Conservation (phyloP, 1,140 invertebrate genomes). For the Lepidurus packardi region DNA sequence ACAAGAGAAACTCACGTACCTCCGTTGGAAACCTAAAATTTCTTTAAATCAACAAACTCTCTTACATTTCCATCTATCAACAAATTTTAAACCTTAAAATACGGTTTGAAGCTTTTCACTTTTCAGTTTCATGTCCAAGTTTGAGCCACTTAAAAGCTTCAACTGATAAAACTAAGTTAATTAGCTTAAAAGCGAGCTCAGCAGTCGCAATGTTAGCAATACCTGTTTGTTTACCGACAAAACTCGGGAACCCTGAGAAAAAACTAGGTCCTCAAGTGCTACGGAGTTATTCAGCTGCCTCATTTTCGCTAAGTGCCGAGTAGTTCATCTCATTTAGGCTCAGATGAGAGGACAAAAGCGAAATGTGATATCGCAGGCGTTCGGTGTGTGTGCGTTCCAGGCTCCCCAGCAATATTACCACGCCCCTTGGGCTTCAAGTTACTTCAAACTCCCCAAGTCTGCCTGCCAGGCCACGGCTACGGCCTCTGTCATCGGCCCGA, state of each 20-base stretch:
- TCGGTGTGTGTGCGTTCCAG: slow-evolving; percentile 1
- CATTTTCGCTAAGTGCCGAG: slow-evolving; percentile 2
- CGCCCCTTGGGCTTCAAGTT: slow-evolving; percentile 17
- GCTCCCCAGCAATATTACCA: neutral
- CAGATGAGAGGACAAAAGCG: slow-evolving; percentile 2
- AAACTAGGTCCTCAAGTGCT: neutral
- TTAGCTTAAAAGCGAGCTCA: neutral
- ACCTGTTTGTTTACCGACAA: neutral
- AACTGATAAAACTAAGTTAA: neutral
- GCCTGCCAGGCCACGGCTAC: neutral
- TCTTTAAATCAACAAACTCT: too few species aligned
- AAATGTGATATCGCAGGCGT: neutral
- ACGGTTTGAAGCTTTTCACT: neutral
- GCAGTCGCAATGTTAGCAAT: neutral
- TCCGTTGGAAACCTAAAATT: too few species aligned
- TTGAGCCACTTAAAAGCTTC: neutral
- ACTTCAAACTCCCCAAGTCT: neutral
- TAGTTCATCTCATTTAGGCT: slow-evolving; percentile 22
- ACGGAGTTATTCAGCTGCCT: neutral
- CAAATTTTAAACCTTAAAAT: neutral
- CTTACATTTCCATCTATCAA: too few species aligned
- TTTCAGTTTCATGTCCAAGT: neutral
- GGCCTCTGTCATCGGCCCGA: neutral
- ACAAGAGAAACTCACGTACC: too few species aligned
- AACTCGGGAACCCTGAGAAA: neutral